Conservation (phyloP, 2,888 invertebrate species). For the Tubulanus polymorphus region DNA sequence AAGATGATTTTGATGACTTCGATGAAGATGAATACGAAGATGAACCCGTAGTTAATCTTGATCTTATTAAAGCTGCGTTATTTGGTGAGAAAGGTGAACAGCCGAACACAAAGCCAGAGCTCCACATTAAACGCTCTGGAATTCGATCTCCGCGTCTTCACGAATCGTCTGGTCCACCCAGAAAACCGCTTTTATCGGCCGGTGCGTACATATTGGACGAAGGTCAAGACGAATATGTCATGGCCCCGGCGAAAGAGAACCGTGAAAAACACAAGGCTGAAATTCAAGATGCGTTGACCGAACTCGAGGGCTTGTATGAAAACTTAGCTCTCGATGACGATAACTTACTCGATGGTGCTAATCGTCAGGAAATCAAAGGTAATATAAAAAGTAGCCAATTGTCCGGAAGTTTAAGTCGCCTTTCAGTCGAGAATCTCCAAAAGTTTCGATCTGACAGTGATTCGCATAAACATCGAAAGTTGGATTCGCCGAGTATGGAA, state of each 20-base stretch:
- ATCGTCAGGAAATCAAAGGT: neutral
- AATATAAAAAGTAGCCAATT: neutral
- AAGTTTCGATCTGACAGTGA: neutral
- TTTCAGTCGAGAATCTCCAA: neutral
- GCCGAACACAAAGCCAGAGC: too few species aligned
- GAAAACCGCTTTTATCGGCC: too few species aligned
- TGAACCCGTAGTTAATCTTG: too few species aligned
- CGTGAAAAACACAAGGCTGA: neutral
- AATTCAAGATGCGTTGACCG: neutral
- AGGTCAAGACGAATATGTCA: neutral
- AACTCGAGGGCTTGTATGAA: neutral
- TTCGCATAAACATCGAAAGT: neutral
- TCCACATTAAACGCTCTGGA: too few species aligned
- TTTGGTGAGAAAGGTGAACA: too few species aligned
- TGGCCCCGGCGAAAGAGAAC: neutral
- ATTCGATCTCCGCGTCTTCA: too few species aligned
- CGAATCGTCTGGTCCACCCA: too few species aligned
- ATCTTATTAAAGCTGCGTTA: too few species aligned
- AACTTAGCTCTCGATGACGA: neutral
- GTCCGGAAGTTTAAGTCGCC: neutral
- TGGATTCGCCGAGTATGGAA: neutral
- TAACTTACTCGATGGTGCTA: neutral
- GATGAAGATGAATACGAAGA: too few species aligned
- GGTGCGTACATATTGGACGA: too few species aligned
- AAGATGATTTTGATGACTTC: too few species aligned